A percentile compares a stretch with the other conserved stretches of the same genome.
These are phyloP conservation scores for Caloenas nicobarica DNA, from an alignment of 2,113 vertebrate genomes.

Conservation along the genomic window DNA sequence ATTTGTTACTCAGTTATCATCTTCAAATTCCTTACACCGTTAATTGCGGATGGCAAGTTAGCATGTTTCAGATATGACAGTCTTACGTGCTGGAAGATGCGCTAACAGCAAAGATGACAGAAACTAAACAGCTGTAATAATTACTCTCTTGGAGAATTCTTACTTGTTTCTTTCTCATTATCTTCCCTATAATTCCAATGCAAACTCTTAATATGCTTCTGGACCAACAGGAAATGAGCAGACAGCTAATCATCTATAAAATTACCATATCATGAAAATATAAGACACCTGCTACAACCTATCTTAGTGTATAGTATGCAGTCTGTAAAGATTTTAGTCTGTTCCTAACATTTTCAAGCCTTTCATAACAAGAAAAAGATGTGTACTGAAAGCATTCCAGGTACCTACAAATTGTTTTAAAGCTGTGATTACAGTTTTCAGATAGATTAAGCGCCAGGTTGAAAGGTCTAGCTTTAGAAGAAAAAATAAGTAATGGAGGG, in stretches of 20 bases:
- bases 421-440: slow-evolving; percentile 63
- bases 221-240: slow-evolving; percentile 51
- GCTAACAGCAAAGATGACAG: slow-evolving; percentile 15
- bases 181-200: slow-evolving; percentile 26
- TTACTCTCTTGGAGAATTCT: slow-evolving; percentile 36
- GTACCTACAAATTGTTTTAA: slow-evolving; percentile 61
- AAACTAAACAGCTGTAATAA: slow-evolving; percentile 40
- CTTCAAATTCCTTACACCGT: slow-evolving; percentile 50
- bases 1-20: slow-evolving; percentile 47
- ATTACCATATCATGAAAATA: slow-evolving; percentile 62
- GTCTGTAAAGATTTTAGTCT: slow-evolving; percentile 61
- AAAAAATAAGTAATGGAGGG: slow-evolving; percentile 31
- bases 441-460: slow-evolving; percentile 53
- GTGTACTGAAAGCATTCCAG: slow-evolving; percentile 67
- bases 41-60: slow-evolving; percentile 48
- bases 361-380: slow-evolving; percentile 73
- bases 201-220: slow-evolving; percentile 40
- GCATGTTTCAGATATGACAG: slow-evolving; percentile 45
- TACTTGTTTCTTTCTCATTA: neutral
- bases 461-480: slow-evolving; percentile 55
- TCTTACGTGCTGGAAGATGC: slow-evolving; percentile 18
- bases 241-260: slow-evolving; percentile 63
- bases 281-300: slow-evolving; percentile 71
- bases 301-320: slow-evolving; percentile 43
- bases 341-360: slow-evolving; percentile 58